These are phyloP conservation scores for Leptopilina boulardi DNA, from an alignment of 1,140 invertebrate genomes.

Conservation along the genomic window DNA sequence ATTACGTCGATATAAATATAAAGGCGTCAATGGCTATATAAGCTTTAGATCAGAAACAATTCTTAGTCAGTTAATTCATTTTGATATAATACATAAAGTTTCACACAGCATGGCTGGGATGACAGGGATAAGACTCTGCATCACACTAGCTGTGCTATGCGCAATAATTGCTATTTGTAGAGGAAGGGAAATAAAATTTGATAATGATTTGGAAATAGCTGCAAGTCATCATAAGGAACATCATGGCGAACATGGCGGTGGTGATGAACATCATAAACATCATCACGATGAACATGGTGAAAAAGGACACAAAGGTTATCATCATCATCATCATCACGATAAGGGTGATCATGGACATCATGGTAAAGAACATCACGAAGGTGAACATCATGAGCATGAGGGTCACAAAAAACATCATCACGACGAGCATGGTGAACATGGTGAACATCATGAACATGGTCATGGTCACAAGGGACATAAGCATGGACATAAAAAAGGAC, in stretches of 20 bases:
- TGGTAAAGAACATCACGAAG: slow-evolving; percentile 52
- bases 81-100: slow-evolving; percentile 38
- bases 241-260: slow-evolving; percentile 52
- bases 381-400: slow-evolving; percentile 55
- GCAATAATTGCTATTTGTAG: slow-evolving; percentile 40
- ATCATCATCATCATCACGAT: slow-evolving; percentile 56
- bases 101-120: slow-evolving; percentile 43
- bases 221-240: slow-evolving; percentile 54
- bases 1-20: slow-evolving; percentile 58
- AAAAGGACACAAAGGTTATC: slow-evolving; percentile 56
- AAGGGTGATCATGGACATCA: slow-evolving; percentile 48
- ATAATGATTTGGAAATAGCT: slow-evolving; percentile 52
- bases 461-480: slow-evolving; percentile 58
- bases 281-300: slow-evolving; percentile 56
- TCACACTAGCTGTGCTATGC: slow-evolving; percentile 47
- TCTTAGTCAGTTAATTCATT: slow-evolving; percentile 50
- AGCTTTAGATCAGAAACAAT: slow-evolving; percentile 43
- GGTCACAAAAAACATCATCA: slow-evolving; percentile 62
- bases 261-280: slow-evolving; percentile 50
- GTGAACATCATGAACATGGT: slow-evolving; percentile 55
- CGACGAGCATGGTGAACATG: slow-evolving; percentile 57
- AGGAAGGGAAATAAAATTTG: slow-evolving; percentile 34
- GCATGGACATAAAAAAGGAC: slow-evolving; percentile 56
- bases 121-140: slow-evolving; percentile 50
- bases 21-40: slow-evolving; percentile 46